These are phyloP conservation scores for Leucoma salicis DNA, from an alignment of 2,888 invertebrate species.

Conservation along the genomic window DNA sequence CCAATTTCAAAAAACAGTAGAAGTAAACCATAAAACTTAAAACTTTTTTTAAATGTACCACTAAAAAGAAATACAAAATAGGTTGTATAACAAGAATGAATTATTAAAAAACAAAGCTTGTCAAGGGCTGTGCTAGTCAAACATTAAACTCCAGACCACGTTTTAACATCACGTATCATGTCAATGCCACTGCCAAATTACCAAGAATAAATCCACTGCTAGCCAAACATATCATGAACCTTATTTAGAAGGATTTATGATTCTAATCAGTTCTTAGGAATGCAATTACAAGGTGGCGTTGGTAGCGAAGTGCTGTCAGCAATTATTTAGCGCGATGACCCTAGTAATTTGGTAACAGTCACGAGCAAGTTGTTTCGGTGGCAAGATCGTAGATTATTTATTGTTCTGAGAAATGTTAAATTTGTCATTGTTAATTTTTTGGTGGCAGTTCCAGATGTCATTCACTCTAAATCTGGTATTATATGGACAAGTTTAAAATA, in stretches of 20 bases:
- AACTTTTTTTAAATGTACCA: too few relatives aligned
- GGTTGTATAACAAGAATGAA: neutral
- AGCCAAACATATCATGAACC: slow-evolving; percentile 14
- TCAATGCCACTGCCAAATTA: slow-evolving; percentile 46
- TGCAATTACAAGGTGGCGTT: slow-evolving; percentile 13
- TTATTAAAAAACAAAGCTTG: neutral
- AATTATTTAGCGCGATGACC: slow-evolving; percentile 52
- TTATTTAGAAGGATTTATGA: neutral
- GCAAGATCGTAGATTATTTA: slow-evolving; percentile 11
- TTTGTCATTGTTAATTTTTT: neutral
- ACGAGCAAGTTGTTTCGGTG: slow-evolving; percentile 23
- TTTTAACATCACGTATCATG: slow-evolving; percentile 48
- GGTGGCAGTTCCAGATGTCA: too few relatives aligned
- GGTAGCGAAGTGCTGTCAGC: slow-evolving; percentile 40
- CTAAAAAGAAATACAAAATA: neutral
- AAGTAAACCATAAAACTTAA: too few relatives aligned
- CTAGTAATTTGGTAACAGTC: slow-evolving; percentile 39
- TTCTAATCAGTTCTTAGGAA: neutral
- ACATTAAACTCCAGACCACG: slow-evolving; percentile 27
- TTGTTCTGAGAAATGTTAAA: slow-evolving; percentile 3
- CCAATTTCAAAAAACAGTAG: too few relatives aligned
- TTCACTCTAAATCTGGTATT: too few relatives aligned
- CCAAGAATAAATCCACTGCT: slow-evolving; percentile 5
- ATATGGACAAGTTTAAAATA: too few relatives aligned
- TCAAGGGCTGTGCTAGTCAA: slow-evolving; percentile 7